phyloP scores from a whole-genome alignment of 2,113 vertebrate genomes.

The Micronycteris hirsuta region DNA sequence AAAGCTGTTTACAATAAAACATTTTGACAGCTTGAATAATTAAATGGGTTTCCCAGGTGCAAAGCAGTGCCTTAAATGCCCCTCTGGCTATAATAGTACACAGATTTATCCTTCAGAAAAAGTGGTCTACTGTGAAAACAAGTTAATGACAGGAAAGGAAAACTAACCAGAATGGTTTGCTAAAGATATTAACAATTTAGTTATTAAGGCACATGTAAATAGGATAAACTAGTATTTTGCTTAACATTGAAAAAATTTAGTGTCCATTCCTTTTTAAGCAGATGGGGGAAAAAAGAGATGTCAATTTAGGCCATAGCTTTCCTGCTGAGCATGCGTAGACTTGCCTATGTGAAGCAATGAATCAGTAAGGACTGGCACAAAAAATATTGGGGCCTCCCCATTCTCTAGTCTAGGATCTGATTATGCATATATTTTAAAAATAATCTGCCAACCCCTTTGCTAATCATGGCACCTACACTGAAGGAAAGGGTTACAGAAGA shows the following conservation, averaged over 20 bases:
- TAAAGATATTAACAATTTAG: slow-evolving; percentile 44
- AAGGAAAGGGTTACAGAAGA: background rate
- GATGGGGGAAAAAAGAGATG: background rate
- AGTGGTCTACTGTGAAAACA: slow-evolving; percentile 64
- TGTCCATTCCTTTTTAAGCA: slow-evolving; percentile 16
- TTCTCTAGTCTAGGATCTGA: background rate
- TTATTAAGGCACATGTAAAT: slow-evolving; percentile 59
- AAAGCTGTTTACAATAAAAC: slow-evolving; percentile 81
- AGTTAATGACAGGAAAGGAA: slow-evolving; percentile 69
- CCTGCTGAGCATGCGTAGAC: background rate
- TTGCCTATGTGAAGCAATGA: background rate
- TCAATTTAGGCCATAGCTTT: slow-evolving; percentile 30
- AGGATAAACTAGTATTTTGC: slow-evolving; percentile 49
- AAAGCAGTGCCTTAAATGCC: slow-evolving; percentile 77
- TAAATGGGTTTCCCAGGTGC: slow-evolving; percentile 82
- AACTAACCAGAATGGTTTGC: slow-evolving; percentile 31
- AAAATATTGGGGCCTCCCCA: background rate
- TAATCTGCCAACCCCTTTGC: background rate
- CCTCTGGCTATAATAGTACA: slow-evolving; percentile 74
- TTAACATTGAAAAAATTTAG: slow-evolving; percentile 32
- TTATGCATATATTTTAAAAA: background rate
- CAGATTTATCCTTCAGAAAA: slow-evolving; percentile 67
- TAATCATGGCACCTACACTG: background rate
- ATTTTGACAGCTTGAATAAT: slow-evolving; percentile 81
- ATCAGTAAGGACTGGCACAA: background rate